Percentiles rank a stretch among this genome's conserved stretches.
Evolutionary conservation across 1,140 invertebrate genomes (phyloP).

Genomic region (Tetranychus urticae): DNA sequence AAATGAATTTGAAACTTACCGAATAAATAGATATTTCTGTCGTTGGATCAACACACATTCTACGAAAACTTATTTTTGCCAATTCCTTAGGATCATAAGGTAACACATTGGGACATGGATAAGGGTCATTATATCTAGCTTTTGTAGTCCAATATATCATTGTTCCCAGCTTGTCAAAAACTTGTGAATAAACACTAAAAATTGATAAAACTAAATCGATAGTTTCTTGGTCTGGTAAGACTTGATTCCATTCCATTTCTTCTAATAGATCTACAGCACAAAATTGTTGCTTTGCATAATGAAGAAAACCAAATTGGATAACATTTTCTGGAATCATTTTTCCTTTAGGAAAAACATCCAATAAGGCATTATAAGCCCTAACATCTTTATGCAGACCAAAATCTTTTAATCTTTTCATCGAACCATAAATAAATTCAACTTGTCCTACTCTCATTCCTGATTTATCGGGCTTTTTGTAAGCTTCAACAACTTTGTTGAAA

Average conservation of each 20-base stretch:
- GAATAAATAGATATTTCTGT: conserved; percentile 22
- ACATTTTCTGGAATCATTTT: conserved; percentile 54
- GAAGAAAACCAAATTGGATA: conserved; percentile 61
- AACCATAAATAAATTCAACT: conserved; percentile 77
- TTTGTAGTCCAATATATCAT: conserved; percentile 99
- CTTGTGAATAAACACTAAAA: conserved; percentile 41
- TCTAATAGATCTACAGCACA: conserved; percentile 60
- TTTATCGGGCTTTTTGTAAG: background rate
- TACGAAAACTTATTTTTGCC: conserved; percentile 56
- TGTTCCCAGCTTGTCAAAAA: conserved; percentile 41
- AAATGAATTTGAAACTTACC: conserved; percentile 17
- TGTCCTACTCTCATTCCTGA: conserved; percentile 32
- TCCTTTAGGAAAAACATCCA: conserved; percentile 78
- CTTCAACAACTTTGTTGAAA: background rate
- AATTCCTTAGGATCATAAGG: conserved; percentile 48
- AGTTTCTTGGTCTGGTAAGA: conserved; percentile 72
- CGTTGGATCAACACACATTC: conserved; percentile 65
- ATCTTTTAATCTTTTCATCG: conserved; percentile 61
- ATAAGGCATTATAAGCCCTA: conserved; percentile 64
- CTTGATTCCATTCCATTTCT: conserved; percentile 71
- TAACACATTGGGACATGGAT: conserved; percentile 46
- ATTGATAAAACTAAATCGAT: conserved; percentile 50
- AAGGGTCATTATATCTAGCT: conserved; percentile 73
- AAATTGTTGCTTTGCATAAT: conserved; percentile 75
- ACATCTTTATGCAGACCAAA: conserved; percentile 74